Conservation (phyloP, 2,797 vertebrate species). For the Sandelia bainsii region DNA sequence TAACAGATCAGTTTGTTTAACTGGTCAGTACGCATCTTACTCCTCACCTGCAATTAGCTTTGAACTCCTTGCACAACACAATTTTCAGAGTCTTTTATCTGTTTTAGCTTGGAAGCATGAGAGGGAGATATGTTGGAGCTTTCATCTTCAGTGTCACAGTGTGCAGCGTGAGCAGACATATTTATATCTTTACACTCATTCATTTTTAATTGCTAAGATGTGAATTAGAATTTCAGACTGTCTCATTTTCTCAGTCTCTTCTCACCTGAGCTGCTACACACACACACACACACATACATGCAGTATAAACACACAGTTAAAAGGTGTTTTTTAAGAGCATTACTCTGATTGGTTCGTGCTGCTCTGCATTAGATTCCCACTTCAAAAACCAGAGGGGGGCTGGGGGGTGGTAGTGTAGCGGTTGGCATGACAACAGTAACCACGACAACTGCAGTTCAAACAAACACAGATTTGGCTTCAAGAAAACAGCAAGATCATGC, state of each 20-base stretch:
- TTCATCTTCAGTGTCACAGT: background rate
- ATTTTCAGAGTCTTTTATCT: slow-evolving; percentile 1
- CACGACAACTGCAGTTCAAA: slow-evolving; percentile 81
- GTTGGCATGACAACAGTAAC: slow-evolving; percentile 84
- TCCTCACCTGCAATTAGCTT: slow-evolving; percentile 5
- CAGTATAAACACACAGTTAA: slow-evolving; percentile 42
- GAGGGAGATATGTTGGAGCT: background rate
- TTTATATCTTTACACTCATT: background rate
- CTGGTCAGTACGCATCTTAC: background rate
- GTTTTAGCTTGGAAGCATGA: background rate
- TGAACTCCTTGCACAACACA: background rate
- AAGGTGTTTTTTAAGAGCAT: slow-evolving; percentile 51
- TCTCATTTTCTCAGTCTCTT: slow-evolving; percentile 25
- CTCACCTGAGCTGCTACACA: slow-evolving; percentile 44
- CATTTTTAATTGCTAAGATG: background rate
- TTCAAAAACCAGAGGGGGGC: slow-evolving; percentile 63
- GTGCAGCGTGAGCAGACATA: background rate
- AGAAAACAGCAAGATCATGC: slow-evolving; percentile 46
- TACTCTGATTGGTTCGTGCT: slow-evolving; percentile 63
- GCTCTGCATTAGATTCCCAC: slow-evolving; percentile 75
- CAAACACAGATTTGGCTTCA: slow-evolving; percentile 71
- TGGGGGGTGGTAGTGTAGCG: slow-evolving; percentile 25
- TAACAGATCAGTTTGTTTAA: slow-evolving; percentile 4
- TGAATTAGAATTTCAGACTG: background rate
- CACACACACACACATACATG: background rate